Base-by-base conservation (phyloP, 2,888 invertebrate genomes). In the Drosophila basisetae region DNA sequence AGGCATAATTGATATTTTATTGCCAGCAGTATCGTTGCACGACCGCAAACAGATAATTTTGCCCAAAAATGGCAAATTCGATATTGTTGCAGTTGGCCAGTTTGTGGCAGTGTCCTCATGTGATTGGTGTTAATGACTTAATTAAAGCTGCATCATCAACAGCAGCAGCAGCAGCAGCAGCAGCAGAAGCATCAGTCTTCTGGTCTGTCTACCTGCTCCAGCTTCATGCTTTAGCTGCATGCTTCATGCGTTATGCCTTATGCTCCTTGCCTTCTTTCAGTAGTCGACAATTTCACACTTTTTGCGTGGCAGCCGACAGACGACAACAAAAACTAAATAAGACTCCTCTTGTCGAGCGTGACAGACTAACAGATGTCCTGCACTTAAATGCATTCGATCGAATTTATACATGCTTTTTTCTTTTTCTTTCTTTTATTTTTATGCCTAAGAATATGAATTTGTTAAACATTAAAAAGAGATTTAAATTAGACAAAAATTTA, bases 91-190 rank as follows among this genome's bases (percentile, higher is more conserved):
- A 35, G 68, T 53, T 49, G 49, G 16, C 33, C 77, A 58, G 72
- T 56, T 78, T 41, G 53, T 59, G 73, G 68, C 69, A 49, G 50
- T 60, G 73, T 68, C 69, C 67, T 53, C 53, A 35, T 82, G 60
- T 74, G 83, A 78, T 78, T 91, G 92, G 91, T 91, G 91, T 91
- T 91, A 92, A 91, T 91, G 91, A 91, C 91, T 91, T 91, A 91
- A 91, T 91, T 91, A 92, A 91, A 91, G 83, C 81, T 78, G 74
- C 79, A 47, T 73, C 79, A 60, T 68, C 35, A 30, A 1, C 30
- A 39, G 39, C 5, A 60, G 70, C 35, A 30, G 2, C 30, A 39
- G 39, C 5, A 52, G 49, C 68, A 53, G 69, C 66, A 59, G 69
- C 33, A 33, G 16, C 28, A 28, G 28, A 16, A 50, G 49, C 47